Base-by-base conservation (phyloP, 64 coral and sea anemone genomes). In the Stichodactyla mertensii region DNA sequence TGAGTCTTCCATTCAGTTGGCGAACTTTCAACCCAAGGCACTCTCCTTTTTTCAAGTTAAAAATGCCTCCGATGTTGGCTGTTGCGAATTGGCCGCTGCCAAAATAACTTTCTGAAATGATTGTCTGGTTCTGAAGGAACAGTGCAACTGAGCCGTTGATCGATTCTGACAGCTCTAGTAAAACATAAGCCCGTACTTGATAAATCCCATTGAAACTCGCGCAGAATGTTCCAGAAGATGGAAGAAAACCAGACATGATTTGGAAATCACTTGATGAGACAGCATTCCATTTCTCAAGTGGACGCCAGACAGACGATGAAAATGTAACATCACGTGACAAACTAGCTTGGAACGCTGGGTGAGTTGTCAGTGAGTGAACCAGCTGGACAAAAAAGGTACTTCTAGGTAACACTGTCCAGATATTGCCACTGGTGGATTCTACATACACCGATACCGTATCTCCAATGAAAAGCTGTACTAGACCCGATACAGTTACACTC, bases 351-450 rank as follows among this genome's bases (percentile, higher is more conserved):
- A 85, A 85, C 18, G 83, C 83, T 85, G 83, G 83, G 55, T 24
- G 12, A 18, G 13, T 60, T 36, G 83, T 61, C 60, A 61, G 10
- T 26, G 83, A 85, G 54, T 55, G 27, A 64, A 85, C 51, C 55
- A 85, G 14, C 26, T 64, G 83, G 13, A 85, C 57, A 52, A 85
- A 85, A 62, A 85, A 85, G 6, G 83, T 58, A 85, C 83, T 85
- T 59, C 27, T 55, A 19, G 83, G 16, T 7, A 85, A 85, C 19
- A 85, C 27, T 0, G 83, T 85, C 83, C 53, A 55, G 14, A 6
- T 23, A 18, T 55, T 12, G 4, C 56, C 83, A 61, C 28, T 52
- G 11, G 24, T 14, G 14, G 13, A 58, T 31, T 36, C 31, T 2
- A 85, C 56, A 19, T 27, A 36, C n/a, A 85, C 60, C 2, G 83